phyloP scores from a whole-genome alignment of 2,113 vertebrate species.

The Semicossyphus pulcher region DNA sequence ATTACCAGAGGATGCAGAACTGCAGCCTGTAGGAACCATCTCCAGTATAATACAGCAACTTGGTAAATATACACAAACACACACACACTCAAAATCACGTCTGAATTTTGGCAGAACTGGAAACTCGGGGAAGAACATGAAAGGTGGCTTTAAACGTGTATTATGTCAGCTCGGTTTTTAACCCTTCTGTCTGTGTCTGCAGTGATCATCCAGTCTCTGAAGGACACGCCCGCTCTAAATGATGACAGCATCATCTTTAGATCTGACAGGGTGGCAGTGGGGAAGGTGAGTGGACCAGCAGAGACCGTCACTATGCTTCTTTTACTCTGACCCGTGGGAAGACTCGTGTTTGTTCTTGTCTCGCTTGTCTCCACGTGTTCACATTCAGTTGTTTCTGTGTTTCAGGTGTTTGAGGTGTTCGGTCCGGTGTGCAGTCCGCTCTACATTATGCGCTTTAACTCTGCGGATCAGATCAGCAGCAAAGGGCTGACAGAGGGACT shows the following conservation, averaged over 20 bases:
- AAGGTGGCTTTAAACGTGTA: not conserved
- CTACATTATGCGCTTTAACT: slow-evolving; percentile 92
- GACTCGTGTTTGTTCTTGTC: no score
- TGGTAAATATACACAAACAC: slow-evolving; percentile 79
- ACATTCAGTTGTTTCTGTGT: slow-evolving; percentile 24
- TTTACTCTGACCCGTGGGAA: accelerated
- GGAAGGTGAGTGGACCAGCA: slow-evolving; percentile 84
- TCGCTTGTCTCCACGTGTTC: not conserved
- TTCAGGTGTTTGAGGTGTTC: slow-evolving; percentile 95
- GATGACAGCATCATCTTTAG: slow-evolving; percentile 93
- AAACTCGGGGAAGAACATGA: not conserved
- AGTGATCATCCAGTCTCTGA: slow-evolving; percentile 92
- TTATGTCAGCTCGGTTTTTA: not conserved
- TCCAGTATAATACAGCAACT: slow-evolving; percentile 90
- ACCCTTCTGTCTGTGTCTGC: not conserved
- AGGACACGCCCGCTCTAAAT: slow-evolving; percentile 87
- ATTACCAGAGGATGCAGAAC: slow-evolving; percentile 86
- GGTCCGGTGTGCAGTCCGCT: slow-evolving; percentile 93
- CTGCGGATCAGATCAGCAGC: slow-evolving; percentile 84
- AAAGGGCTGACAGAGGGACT: slow-evolving; percentile 86
- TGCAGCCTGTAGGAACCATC: slow-evolving; percentile 88
- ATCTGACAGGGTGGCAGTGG: slow-evolving; percentile 84
- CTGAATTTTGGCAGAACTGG: no score
- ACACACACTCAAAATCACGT: no score
- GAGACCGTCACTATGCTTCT: not conserved